Evolutionary conservation across 2,888 invertebrate genomes (phyloP), one percentile per base, ranked within the genome.

Genomic region (Trypoxylon attenuatum): DNA sequence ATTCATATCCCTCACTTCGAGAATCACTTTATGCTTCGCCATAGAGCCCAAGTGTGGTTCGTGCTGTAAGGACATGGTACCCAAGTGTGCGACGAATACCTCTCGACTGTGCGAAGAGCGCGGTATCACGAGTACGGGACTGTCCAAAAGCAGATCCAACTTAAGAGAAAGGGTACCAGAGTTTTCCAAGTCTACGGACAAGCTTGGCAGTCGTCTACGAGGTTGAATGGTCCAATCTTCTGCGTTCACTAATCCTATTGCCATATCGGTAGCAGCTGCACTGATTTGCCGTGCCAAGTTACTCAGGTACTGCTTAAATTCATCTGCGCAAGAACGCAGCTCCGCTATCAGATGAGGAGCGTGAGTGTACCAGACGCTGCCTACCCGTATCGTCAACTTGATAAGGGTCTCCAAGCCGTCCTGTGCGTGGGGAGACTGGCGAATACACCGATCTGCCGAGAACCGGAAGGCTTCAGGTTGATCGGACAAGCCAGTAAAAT

Each of bases 191-290:
- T 89, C 85, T 22, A 89, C 82, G 2, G 86, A 82, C 13, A 86
- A 73, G 85, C 89, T 76, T 85, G 87, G 78, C 78, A 87, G 62
- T 74, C 90, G 78, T 88, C 90, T 88, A 25, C 88, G 83, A 78
- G 91, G 84, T 75, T 89, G 89, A 8, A 88, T 79, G 2, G 81
- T 63, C 86, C 87, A 85, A 38, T 87, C 87, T 0, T 92, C 91
- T 19, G 94, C 92, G 74, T 94, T 93, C 2, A 95, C 95, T 59
- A 98, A 90, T 0, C 95, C 96, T 63, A 95, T 91, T 19, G 98
- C 98, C 92, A 98, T 95, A 88, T 97, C 97, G 0, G 96, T 94
- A 27, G 98, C 98, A 53, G 97, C 97, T 54, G 94, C 92, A 73
- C 94, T 93, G 76, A 98, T 93, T 50, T 96, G 95, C 53, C 93